Evolutionary conservation across 2,797 vertebrate genomes (phyloP), one percentile per base, ranked within the genome.

Genomic region (Chiropotes sagulatus): DNA sequence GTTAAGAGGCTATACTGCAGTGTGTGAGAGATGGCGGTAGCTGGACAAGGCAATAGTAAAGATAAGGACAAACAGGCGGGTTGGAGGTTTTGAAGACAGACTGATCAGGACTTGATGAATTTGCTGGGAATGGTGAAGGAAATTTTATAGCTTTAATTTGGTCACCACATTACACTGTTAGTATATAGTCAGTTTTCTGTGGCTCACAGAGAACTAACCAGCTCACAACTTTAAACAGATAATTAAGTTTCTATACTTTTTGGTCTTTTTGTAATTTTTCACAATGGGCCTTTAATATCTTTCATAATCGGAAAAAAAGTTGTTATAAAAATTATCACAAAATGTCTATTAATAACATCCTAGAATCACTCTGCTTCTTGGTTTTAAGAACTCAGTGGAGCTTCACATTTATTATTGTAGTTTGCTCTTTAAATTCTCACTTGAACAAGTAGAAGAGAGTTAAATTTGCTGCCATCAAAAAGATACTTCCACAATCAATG

Each of bases 371-470:
- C 8, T 81, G n/a, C 81, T 90, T 80, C 36, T 76, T 92, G 20
- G 64, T 58, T 80, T 91, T 87, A 96, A 90, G 81, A 92, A 79
- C 28, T 76, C 58, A 84, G 4, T 4, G 30, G n/a, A 61, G 90
- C 36, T 64, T 84, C 8, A 70, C 13, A 81, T 88, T 83, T 88
- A 95, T 48, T 90, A 70, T 33, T 44, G 52, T 76, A 84, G 76
- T 90, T 87, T 96, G 50, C 22, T 58, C 73, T 96, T 89, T 90
- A 88, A 82, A 82, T 84, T 88, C 64, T 79, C 72, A 73, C 50
- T 44, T 80, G 28, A 86, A 82, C 30, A 89, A 87, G 58, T 15
- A 76, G 39, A 94, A 90, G 90, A 54, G 54, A 61, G 15, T 78
- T 90, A 79, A 92, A 83, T 88, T 86, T 85, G 61, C 22, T 94